phyloP scores from a whole-genome alignment of 2,888 invertebrate genomes.

The Nomada ferruginata region DNA sequence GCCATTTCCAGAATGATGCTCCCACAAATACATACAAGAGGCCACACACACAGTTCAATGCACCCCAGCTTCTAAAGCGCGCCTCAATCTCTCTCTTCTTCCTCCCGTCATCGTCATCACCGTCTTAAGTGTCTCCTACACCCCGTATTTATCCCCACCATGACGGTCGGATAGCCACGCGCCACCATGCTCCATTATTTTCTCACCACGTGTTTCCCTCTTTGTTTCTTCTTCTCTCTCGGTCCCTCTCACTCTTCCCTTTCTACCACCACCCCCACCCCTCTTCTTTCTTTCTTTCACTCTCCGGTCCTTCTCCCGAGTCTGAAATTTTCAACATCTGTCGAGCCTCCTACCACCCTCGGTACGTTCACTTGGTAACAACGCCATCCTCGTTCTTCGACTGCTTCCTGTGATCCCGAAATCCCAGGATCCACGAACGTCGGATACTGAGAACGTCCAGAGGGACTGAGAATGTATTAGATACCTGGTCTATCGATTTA shows the following conservation, averaged over 20 bases:
- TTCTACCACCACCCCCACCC: slow-evolving; percentile 26
- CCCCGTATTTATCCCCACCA: slow-evolving; percentile 77
- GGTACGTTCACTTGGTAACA: slow-evolving; percentile 80
- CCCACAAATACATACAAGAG: slow-evolving; percentile 35
- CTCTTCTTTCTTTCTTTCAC: slow-evolving; percentile 21
- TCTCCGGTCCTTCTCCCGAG: slow-evolving; percentile 59
- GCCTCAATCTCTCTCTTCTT: slow-evolving; percentile 52
- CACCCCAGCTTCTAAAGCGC: slow-evolving; percentile 49
- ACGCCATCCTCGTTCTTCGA: slow-evolving; percentile 67
- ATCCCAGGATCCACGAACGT: slow-evolving; percentile 47
- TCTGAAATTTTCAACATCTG: slow-evolving; percentile 80
- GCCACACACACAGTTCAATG: slow-evolving; percentile 60
- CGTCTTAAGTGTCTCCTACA: slow-evolving; percentile 74
- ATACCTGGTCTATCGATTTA: not conserved
- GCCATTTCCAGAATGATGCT: slow-evolving; percentile 39
- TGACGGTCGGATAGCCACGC: slow-evolving; percentile 72
- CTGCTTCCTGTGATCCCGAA: slow-evolving; percentile 67
- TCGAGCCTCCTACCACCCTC: slow-evolving; percentile 76
- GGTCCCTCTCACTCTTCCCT: slow-evolving; percentile 19
- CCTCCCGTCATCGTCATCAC: slow-evolving; percentile 62
- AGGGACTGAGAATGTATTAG: not conserved
- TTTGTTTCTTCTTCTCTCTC: slow-evolving; percentile 38
- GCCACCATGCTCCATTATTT: slow-evolving; percentile 76
- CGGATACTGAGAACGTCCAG: slow-evolving; percentile 10
- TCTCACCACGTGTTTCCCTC: slow-evolving; percentile 64